phyloP scores from a whole-genome alignment of 1,140 invertebrate genomes.

The Harpegnathos saltator region DNA sequence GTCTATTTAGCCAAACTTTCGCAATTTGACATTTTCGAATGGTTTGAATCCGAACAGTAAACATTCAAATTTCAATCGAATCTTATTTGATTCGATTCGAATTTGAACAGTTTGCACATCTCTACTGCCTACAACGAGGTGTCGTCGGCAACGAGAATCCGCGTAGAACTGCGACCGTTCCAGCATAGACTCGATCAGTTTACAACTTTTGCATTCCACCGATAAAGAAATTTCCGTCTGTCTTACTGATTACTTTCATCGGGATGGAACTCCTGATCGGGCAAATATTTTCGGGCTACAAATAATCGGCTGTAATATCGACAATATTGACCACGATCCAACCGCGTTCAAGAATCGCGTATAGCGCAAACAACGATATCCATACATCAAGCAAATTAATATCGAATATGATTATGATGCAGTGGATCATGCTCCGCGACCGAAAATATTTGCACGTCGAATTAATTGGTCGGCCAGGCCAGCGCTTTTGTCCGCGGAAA shows the following conservation, averaged over 20 bases:
- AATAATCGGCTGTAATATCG: slow-evolving; percentile 48
- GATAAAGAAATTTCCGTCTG: background rate
- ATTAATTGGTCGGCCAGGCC: slow-evolving; percentile 19
- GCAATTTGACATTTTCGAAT: too few species aligned
- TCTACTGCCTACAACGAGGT: too few species aligned
- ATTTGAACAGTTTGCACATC: too few species aligned
- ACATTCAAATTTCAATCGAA: too few species aligned
- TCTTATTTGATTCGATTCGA: too few species aligned
- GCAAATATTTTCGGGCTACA: slow-evolving; percentile 1
- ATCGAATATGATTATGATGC: slow-evolving; percentile 38
- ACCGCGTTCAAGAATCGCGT: slow-evolving; percentile 30
- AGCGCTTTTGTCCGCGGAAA: background rate
- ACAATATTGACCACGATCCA: slow-evolving; percentile 36
- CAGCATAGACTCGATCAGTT: too few species aligned
- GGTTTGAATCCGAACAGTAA: too few species aligned
- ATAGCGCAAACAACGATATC: slow-evolving; percentile 41
- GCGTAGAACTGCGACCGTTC: too few species aligned
- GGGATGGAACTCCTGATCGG: background rate
- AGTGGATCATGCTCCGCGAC: slow-evolving; percentile 18
- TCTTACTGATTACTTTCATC: background rate
- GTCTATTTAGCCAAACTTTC: too few species aligned
- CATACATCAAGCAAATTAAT: slow-evolving; percentile 53
- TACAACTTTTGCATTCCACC: background rate
- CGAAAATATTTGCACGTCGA: slow-evolving; percentile 41
- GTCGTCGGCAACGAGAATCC: too few species aligned